Evolutionary conservation across 2,797 vertebrate genomes (phyloP).

Genomic region (Hypotaenidia okinawae): DNA sequence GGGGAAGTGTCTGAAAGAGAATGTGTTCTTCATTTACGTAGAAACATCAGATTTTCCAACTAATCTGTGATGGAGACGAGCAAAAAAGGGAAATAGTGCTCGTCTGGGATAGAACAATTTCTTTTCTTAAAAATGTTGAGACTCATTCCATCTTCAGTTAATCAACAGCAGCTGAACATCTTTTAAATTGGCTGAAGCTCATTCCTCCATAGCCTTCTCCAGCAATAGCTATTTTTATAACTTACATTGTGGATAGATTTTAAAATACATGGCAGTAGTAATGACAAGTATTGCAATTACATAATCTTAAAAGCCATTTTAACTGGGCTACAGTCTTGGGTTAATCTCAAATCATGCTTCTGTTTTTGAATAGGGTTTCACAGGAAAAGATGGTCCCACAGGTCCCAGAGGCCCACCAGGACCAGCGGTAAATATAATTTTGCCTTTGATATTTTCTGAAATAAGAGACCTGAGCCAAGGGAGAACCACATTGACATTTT

Average conservation of each 20-base stretch:
- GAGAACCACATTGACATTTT: neutral
- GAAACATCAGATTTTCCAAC: neutral
- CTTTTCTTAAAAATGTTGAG: neutral
- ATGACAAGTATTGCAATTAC: neutral
- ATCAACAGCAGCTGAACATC: neutral
- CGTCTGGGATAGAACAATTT: neutral
- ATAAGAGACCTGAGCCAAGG: neutral
- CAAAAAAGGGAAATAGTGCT: neutral
- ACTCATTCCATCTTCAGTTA: neutral
- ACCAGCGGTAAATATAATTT: conserved; percentile 82
- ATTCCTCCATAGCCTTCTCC: neutral
- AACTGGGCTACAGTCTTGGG: neutral
- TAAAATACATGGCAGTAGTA: neutral
- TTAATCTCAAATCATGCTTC: conserved; percentile 17
- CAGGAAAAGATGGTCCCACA: conserved; percentile 89
- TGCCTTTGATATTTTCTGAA: neutral
- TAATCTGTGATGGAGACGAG: neutral
- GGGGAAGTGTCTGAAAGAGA: neutral
- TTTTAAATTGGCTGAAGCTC: neutral
- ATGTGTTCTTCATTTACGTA: neutral
- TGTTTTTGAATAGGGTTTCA: conserved; percentile 86
- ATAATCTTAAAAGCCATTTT: neutral
- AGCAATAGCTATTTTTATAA: neutral
- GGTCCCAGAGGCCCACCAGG: conserved; percentile 92
- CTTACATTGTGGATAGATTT: neutral